These are phyloP conservation scores for Phoebastria nigripes DNA, from an alignment of 2,797 vertebrate species.

Conservation along the genomic window DNA sequence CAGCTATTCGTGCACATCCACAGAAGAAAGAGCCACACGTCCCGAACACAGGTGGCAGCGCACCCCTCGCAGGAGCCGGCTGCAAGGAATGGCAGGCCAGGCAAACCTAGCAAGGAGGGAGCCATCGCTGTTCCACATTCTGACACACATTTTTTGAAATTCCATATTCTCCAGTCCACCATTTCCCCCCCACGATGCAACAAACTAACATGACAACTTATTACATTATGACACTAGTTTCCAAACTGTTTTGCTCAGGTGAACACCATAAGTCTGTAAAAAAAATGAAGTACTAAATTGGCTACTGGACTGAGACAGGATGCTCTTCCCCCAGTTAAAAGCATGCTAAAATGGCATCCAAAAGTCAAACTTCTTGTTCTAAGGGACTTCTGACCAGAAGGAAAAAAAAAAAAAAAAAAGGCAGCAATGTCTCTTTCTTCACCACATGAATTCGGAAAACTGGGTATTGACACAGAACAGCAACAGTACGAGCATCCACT, in stretches of 20 bases:
- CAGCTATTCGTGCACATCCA: background rate
- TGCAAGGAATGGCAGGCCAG: background rate
- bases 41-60: rapidly evolving
- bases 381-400: background rate
- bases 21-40: background rate
- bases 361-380: background rate
- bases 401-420: background rate
- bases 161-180: background rate
- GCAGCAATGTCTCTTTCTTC: background rate
- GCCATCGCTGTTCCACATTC: rapidly evolving
- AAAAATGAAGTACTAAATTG: background rate
- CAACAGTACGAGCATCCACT: background rate
- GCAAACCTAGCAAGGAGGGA: background rate
- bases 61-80: background rate
- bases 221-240: background rate
- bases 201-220: background rate
- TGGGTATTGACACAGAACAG: background rate
- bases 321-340: background rate
- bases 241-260: background rate
- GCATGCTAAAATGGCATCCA: background rate
- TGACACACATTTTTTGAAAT: background rate
- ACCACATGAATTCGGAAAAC: background rate
- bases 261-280: background rate
- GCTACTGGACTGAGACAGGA: background rate
- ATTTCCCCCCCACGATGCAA: rapidly evolving